Evolutionary conservation across 1,140 invertebrate species (phyloP), one percentile per base, ranked within the genome.

Genomic region (Contarinia nasturtii): DNA sequence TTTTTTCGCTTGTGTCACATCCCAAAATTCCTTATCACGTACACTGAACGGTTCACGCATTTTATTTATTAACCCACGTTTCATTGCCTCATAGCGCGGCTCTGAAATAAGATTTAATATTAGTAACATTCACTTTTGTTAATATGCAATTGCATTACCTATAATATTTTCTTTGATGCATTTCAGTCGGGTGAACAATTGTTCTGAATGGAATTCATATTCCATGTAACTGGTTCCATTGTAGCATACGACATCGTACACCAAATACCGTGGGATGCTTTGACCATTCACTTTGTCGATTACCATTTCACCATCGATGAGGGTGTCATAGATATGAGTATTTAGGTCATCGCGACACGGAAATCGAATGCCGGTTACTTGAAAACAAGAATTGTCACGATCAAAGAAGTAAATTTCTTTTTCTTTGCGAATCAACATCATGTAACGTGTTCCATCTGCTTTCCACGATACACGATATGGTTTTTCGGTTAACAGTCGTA

Each of bases 401-500:
- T 99, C 96, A 53, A 97, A 72, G 64, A 97, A 92, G 60, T 82
- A 99, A 7, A 97, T 74, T 59, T 90, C 74, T 53, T 83, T 73
- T 55, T 79, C 71, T 14, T 76, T 80, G 57, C 89, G 77, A 46
- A 98, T 93, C 7, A 96, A 66, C 86, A 98, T 93, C 82, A 99
- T 85, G 61, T 97, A 98, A 54, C 92, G 79, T 14, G 83, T 90
- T 20, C 96, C 96, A 67, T 99, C 96, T 14, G 96, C 96, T 64
- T 99, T 99, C 95, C 95, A 98, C 1, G 92, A 98, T 3, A 98
- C 94, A 59, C 79, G 79, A 58, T 98, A 98, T 0, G 82, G 82
- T 59, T 88, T 88, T 50, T 80, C 57, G 41, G 72, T 65, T 1
- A 99, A 63, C 10, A 81, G 69, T 40, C 63, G 67, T 12, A 98